phyloP scores from a whole-genome alignment of 2,888 invertebrate genomes.

The Eupeodes latifasciatus region DNA sequence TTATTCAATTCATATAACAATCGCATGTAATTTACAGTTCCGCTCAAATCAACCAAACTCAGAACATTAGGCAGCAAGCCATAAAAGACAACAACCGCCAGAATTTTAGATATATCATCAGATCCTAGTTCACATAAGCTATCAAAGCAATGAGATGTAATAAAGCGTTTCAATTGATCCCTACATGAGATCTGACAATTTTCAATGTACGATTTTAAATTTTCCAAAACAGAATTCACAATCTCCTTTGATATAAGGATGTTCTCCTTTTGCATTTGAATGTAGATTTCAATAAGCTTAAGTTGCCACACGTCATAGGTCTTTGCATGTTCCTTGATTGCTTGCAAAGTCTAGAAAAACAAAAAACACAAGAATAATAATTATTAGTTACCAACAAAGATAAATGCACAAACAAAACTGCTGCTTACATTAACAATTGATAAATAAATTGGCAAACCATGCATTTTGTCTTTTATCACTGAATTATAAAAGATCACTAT shows the following conservation, averaged over 20 bases:
- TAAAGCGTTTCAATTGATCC: conserved; percentile 80
- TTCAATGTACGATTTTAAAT: conserved; percentile 80
- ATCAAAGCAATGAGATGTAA: conserved; percentile 77
- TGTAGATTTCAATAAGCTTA: conserved; percentile 87
- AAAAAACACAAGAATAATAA: conserved; percentile 11
- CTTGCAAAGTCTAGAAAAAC: conserved; percentile 85
- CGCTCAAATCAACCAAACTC: conserved; percentile 80
- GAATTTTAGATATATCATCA: conserved; percentile 79
- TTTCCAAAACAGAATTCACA: conserved; percentile 81
- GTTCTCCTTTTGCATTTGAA: conserved; percentile 78
- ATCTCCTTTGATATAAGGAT: conserved; percentile 82
- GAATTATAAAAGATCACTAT: conserved; percentile 91
- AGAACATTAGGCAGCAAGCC: conserved; percentile 81
- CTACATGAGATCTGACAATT: conserved; percentile 77
- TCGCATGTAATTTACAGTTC: conserved; percentile 80
- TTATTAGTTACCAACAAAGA: not conserved
- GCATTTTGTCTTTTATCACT: conserved; percentile 91
- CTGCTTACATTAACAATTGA: conserved; percentile 87
- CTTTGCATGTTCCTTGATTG: conserved; percentile 85
- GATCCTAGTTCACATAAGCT: conserved; percentile 45
- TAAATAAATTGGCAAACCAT: conserved; percentile 90
- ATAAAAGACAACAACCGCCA: conserved; percentile 81
- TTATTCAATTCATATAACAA: conserved; percentile 81
- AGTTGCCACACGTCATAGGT: conserved; percentile 90
- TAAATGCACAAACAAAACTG: conserved; percentile 37